A percentile compares a stretch with the other conserved stretches of the same genome.
Conservation (phyloP, 2,888 invertebrate species). For the Cheilosia vernalis region DNA sequence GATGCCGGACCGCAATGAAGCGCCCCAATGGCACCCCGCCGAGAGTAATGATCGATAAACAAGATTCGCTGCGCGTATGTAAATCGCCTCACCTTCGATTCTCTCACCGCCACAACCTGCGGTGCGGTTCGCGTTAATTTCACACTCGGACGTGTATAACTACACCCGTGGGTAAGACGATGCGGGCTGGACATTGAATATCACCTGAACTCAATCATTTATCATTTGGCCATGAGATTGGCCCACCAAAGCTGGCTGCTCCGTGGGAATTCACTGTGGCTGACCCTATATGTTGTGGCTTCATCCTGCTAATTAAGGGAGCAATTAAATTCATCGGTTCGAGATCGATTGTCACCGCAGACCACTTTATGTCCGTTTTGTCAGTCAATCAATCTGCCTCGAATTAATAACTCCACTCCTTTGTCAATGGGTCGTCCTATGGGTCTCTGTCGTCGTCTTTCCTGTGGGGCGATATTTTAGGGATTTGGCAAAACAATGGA, state of each 20-base stretch:
- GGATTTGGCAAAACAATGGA: constrained; percentile 71
- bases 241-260: constrained; percentile 22
- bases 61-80: constrained; percentile 76
- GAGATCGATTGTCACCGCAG: constrained; percentile 64
- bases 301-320: constrained; percentile 45
- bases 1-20: constrained; percentile 49
- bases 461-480: constrained; percentile 48
- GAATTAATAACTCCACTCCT: constrained; percentile 79
- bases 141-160: constrained; percentile 49
- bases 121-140: constrained; percentile 69
- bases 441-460: not conserved
- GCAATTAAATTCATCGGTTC: constrained; percentile 67
- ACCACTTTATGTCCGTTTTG: constrained; percentile 77
- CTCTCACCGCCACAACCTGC: constrained; percentile 47
- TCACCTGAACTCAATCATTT: constrained; percentile 41
- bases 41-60: constrained; percentile 79
- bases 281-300: not conserved
- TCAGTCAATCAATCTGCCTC: constrained; percentile 80
- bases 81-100: constrained; percentile 70
- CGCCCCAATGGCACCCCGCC: constrained; percentile 77
- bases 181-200: constrained; percentile 48
- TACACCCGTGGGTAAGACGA: constrained; percentile 23
- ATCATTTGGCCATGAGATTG: constrained; percentile 49
- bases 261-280: constrained; percentile 44
- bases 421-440: constrained; percentile 58